Percentiles rank a stretch among this genome's conserved stretches.
These are phyloP conservation scores for Sorex araneus DNA, from an alignment of 2,113 vertebrate species.

Conservation along the genomic window DNA sequence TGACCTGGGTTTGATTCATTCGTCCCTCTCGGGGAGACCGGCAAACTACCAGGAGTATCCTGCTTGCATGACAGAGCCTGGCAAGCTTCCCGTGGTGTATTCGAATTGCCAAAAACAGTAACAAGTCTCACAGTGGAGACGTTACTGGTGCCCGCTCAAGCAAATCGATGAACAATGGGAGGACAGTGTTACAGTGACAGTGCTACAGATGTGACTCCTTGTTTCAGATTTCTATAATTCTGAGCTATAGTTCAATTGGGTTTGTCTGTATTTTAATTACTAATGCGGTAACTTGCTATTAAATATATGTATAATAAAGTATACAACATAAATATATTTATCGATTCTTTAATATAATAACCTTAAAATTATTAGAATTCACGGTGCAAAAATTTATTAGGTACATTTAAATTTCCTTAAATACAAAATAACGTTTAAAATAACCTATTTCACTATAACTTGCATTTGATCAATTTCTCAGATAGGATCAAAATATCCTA, in stretches of 20 bases:
- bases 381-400: neutral
- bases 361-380: neutral
- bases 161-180: too few species aligned
- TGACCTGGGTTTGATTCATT: too few species aligned
- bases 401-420: constrained; percentile 34
- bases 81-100: too few species aligned
- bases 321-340: neutral
- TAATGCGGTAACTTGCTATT: neutral
- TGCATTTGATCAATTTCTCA: constrained; percentile 26
- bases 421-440: neutral
- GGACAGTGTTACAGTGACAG: too few species aligned
- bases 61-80: too few species aligned
- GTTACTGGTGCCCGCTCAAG: too few species aligned
- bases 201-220: neutral
- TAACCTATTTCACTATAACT: neutral
- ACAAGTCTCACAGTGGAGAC: too few species aligned
- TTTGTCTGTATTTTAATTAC: neutral
- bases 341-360: neutral
- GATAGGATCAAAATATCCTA: constrained; percentile 6
- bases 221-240: neutral
- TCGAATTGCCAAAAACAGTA: too few species aligned
- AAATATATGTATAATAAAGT: neutral
- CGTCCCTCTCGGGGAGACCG: too few species aligned
- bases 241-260: neutral
- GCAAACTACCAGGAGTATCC: too few species aligned